Percentiles rank a stretch among this genome's conserved stretches.
Evolutionary conservation across 1,140 invertebrate species (phyloP).

Genomic region (Hycleus phaleratus): DNA sequence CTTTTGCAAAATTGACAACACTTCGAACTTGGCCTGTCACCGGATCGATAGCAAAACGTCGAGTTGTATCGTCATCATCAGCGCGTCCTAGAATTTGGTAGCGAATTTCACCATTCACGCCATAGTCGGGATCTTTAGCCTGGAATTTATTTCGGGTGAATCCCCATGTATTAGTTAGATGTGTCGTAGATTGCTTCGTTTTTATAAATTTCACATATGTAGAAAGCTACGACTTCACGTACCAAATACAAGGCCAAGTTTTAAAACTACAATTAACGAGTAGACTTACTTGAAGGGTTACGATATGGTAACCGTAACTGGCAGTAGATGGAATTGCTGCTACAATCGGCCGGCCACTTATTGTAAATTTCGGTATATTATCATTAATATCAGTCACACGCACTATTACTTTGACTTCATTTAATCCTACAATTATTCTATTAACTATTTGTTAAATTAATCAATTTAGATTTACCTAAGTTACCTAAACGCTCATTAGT

Average conservation of each 20-base stretch:
- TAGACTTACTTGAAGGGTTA: slow-evolving; percentile 53
- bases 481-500: slow-evolving; percentile 58
- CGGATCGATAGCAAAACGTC: slow-evolving; percentile 68
- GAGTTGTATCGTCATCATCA: slow-evolving; percentile 28
- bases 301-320: slow-evolving; percentile 70
- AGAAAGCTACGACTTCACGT: no score
- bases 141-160: slow-evolving; percentile 31
- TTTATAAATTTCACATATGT: no score
- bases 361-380: slow-evolving; percentile 66
- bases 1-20: slow-evolving; percentile 54
- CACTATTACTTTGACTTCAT: slow-evolving; percentile 63
- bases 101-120: slow-evolving; percentile 67
- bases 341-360: slow-evolving; percentile 62
- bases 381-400: slow-evolving; percentile 74
- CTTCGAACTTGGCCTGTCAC: slow-evolving; percentile 65
- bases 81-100: slow-evolving; percentile 71
- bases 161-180: no score
- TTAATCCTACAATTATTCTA: slow-evolving; percentile 37
- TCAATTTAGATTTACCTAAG: slow-evolving; percentile 41
- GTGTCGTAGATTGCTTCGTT: no score
- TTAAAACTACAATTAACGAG: neutral
- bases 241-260: no score
- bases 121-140: slow-evolving; percentile 66
- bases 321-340: slow-evolving; percentile 71
- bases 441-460: no score